These are phyloP conservation scores for Tridacna gigas DNA, from an alignment of 2,888 invertebrate genomes.

Conservation along the genomic window DNA sequence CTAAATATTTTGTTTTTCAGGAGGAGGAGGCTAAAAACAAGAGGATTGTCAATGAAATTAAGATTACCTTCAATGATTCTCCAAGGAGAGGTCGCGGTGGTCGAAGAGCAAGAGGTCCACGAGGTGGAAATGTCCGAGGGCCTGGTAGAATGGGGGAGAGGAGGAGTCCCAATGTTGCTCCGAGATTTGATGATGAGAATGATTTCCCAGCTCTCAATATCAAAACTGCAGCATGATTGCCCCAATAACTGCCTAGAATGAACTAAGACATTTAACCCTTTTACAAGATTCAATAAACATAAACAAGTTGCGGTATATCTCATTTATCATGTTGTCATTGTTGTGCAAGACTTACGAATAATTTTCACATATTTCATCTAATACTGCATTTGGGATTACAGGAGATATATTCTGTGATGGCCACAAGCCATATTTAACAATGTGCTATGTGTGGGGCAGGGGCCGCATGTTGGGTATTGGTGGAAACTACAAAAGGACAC, in stretches of 20 bases:
- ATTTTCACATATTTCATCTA: background rate
- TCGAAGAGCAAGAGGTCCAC: constrained; percentile 79
- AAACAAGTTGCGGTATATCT: constrained; percentile 18
- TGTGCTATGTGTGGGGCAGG: background rate
- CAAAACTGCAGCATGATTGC: constrained; percentile 74
- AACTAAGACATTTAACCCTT: constrained; percentile 26
- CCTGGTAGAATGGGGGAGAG: constrained; percentile 77
- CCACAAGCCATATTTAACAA: background rate
- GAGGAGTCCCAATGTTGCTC: constrained; percentile 85
- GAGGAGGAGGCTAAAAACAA: constrained; percentile 78
- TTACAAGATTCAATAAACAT: constrained; percentile 7
- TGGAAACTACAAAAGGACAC: background rate
- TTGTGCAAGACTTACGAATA: constrained; percentile 1
- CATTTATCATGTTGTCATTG: constrained; percentile 23
- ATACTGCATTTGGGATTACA: constrained; percentile 14
- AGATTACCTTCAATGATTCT: constrained; percentile 84
- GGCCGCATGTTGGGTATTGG: background rate
- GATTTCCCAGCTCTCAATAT: constrained; percentile 96
- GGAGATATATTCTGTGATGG: constrained; percentile 8
- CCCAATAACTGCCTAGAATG: constrained; percentile 4
- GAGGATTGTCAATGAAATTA: constrained; percentile 80
- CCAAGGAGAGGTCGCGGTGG: constrained; percentile 78
- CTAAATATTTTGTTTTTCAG: constrained; percentile 45
- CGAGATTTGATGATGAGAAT: constrained; percentile 97
- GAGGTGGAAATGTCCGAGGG: constrained; percentile 75